Evolutionary conservation across 2,113 vertebrate species (phyloP), one percentile per base, ranked within the genome.

Genomic region (Rhabdornis inornatus): DNA sequence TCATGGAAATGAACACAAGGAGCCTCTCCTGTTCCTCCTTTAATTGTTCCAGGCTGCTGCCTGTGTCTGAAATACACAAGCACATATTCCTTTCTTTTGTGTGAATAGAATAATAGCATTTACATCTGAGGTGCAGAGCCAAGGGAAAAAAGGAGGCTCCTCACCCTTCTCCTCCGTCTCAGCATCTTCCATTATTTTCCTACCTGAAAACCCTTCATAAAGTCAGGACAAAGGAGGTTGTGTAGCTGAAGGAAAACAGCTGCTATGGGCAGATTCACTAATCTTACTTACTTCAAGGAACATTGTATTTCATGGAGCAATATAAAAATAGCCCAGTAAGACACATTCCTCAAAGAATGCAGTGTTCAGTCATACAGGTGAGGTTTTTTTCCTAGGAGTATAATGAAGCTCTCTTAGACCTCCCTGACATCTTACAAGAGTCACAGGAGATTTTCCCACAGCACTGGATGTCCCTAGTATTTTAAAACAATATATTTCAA

Each of bases 401-500:
- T 40, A 66, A 21, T 8, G 8, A 65, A 79, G 11, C 9, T 72
- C 30, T 91, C 21, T 89, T 61, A 55, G 15, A 87, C 20, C 8
- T 82, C 30, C 31, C 57, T 80, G 61, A 84, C 69, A 39, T n/a
- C 56, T 91, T 92, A 35, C 9, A 63, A 64, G 66, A 79, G 31
- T 42, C 72, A 76, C 33, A 42, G 53, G 20, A 95, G 39, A 81
- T 57, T 85, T 61, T 87, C 23, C 23, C 27, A 33, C 8, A 82
- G 65, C 12, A 18, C 23, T 79, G 20, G 13, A 53, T 87, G 44
- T 71, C 50, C 72, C 27, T 31, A 11, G 6, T 45, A 63, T 89
- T 89, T 90, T 83, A 60, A 83, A 95, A 91, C 16, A 90, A 30
- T 22, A 5, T 56, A 33, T 89, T 89, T 77, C 18, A 86, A 80